Evolutionary conservation across 2,113 vertebrate species (phyloP).

Genomic region (Plecotus auritus): DNA sequence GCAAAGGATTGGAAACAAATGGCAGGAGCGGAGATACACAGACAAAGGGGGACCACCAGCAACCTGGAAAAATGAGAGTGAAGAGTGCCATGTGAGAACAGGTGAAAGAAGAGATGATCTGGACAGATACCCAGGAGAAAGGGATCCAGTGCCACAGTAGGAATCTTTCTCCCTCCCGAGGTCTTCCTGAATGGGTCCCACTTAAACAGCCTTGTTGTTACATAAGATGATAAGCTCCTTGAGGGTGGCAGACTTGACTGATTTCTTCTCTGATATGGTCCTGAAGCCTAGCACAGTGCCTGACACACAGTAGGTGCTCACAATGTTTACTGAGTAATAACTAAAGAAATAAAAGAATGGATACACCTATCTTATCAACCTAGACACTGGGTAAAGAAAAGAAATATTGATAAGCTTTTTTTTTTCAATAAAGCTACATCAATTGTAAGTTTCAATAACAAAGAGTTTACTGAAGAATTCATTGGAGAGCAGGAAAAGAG

Average conservation of each 20-base stretch:
- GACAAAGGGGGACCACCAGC: not conserved
- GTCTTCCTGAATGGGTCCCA: not conserved
- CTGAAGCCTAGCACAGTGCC: not conserved
- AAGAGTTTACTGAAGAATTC: slow-evolving; percentile 2
- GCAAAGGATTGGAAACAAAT: not conserved
- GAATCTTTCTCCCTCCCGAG: not conserved
- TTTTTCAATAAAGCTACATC: not conserved
- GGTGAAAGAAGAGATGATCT: not conserved
- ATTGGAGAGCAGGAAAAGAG: not conserved
- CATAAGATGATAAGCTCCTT: not conserved
- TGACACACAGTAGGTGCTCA: not conserved
- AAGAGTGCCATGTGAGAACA: not conserved
- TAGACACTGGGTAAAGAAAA: not conserved
- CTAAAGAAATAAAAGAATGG: not conserved
- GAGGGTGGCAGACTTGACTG: not conserved
- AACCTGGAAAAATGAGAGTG: not conserved
- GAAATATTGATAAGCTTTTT: not conserved
- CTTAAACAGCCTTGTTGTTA: not conserved
- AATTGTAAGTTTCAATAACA: not conserved
- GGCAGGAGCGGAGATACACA: not conserved
- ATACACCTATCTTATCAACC: not conserved
- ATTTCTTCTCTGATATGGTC: not conserved
- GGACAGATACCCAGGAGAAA: not conserved
- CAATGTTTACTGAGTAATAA: not conserved
- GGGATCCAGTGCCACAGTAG: accelerated